A percentile compares a stretch with the other conserved stretches of the same genome.
Conservation (phyloP, 92 coral and sea anemone species). For the Siderastrea siderea region DNA sequence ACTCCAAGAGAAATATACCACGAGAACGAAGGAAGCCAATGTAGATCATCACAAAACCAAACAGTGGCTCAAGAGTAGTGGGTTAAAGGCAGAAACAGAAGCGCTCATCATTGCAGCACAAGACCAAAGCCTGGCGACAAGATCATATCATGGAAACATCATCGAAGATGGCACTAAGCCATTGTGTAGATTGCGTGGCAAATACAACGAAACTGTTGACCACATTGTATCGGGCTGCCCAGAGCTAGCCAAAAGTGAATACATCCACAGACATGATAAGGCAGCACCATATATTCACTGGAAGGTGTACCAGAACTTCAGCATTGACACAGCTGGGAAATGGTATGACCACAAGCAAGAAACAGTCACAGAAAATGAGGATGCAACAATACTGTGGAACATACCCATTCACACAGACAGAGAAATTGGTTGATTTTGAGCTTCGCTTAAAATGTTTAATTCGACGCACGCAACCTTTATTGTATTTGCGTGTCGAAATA, state of each 20-base stretch:
- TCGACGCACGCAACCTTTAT: no score
- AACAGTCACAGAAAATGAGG: slow-evolving; percentile 8
- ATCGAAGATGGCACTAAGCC: background rate
- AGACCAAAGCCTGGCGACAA: background rate
- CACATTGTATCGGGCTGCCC: slow-evolving; percentile 5
- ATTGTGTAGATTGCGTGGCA: background rate
- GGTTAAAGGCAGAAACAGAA: slow-evolving; percentile 29
- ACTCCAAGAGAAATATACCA: slow-evolving; percentile 21
- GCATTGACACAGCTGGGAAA: background rate
- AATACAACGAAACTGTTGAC: background rate
- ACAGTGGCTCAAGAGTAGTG: slow-evolving; percentile 19
- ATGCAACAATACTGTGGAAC: slow-evolving; percentile 7
- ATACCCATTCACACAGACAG: background rate
- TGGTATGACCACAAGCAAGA: slow-evolving; percentile 9
- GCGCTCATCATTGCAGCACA: background rate
- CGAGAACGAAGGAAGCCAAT: slow-evolving; percentile 10
- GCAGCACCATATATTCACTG: background rate
- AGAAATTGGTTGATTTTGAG: no score
- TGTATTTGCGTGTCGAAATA: no score
- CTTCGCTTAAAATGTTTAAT: no score
- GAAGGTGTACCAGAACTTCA: background rate
- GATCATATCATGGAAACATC: background rate
- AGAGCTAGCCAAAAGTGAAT: background rate
- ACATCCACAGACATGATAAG: background rate
- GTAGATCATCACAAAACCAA: slow-evolving; percentile 27